These are phyloP conservation scores for Polydrusus tereticollis DNA, from an alignment of 2,888 invertebrate genomes.

Conservation along the genomic window DNA sequence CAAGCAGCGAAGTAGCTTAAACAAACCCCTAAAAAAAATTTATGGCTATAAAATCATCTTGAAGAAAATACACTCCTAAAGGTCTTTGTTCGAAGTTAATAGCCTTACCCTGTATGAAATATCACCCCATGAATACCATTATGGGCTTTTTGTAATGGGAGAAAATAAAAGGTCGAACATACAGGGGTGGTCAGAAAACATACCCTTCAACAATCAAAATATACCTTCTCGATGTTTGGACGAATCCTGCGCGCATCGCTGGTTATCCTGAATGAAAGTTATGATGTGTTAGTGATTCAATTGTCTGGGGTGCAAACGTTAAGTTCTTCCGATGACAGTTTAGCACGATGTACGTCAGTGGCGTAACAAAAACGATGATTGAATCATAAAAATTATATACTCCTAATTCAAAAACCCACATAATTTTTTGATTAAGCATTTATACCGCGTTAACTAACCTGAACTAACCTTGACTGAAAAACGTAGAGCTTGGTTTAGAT, in stretches of 20 bases:
- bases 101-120: not conserved
- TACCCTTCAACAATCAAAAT: conserved; percentile 58
- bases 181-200: conserved; percentile 59
- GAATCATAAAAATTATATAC: too few species aligned
- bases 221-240: conserved; percentile 60
- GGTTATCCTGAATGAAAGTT: conserved; percentile 63
- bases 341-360: not conserved
- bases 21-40: not conserved
- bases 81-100: conserved; percentile 11
- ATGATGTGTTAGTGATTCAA: conserved; percentile 64
- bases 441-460: too few species aligned
- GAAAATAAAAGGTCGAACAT: conserved; percentile 34
- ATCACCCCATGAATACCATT: conserved; percentile 32
- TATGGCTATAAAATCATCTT: not conserved
- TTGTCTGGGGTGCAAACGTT: conserved; percentile 50
- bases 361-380: not conserved
- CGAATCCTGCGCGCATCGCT: conserved; percentile 61
- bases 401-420: too few species aligned
- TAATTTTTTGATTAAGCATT: too few species aligned
- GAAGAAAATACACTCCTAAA: not conserved
- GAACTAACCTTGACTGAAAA: too few species aligned
- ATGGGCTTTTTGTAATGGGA: conserved; percentile 1
- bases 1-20: not conserved
- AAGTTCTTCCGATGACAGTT: conserved; percentile 13
- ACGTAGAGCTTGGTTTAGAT: too few species aligned